Evolutionary conservation across 2,888 invertebrate species (phyloP).

Genomic region (Euplexia lucipara): DNA sequence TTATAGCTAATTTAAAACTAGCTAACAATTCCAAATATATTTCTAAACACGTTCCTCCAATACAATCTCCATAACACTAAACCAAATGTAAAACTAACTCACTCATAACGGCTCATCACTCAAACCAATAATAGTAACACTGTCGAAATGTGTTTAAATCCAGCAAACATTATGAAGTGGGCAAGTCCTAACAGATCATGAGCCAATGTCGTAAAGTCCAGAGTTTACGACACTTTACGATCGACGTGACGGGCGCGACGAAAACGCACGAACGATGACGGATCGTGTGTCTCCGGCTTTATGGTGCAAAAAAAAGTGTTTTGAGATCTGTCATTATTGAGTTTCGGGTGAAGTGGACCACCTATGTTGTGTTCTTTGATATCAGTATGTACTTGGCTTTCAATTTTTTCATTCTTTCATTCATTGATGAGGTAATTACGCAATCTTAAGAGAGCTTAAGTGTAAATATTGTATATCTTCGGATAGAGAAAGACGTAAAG

Average conservation of each 20-base stretch:
- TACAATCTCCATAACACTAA: slow-evolving; percentile 29
- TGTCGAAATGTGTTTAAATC: slow-evolving; percentile 68
- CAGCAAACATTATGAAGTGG: slow-evolving; percentile 64
- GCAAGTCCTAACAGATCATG: slow-evolving; percentile 67
- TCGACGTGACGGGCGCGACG: slow-evolving; percentile 70
- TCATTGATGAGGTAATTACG: too few relatives aligned
- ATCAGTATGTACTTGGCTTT: slow-evolving; percentile 8
- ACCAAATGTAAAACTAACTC: slow-evolving; percentile 43
- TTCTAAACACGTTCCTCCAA: slow-evolving; percentile 28
- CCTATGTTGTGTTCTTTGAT: slow-evolving; percentile 51
- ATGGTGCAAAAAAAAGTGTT: slow-evolving; percentile 62
- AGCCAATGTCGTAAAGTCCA: slow-evolving; percentile 74
- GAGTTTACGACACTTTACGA: slow-evolving; percentile 77
- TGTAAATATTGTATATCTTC: too few relatives aligned
- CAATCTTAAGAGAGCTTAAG: too few relatives aligned
- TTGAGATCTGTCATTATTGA: slow-evolving; percentile 48
- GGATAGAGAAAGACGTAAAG: too few relatives aligned
- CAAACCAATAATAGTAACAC: slow-evolving; percentile 61
- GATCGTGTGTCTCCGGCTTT: slow-evolving; percentile 71
- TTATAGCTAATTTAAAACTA: slow-evolving; percentile 5
- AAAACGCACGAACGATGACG: slow-evolving; percentile 70
- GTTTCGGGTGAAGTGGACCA: slow-evolving; percentile 67
- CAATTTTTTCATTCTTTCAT: too few relatives aligned
- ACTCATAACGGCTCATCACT: slow-evolving; percentile 60
- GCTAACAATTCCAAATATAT: slow-evolving; percentile 12